Percentiles rank a stretch among this genome's conserved stretches.
Evolutionary conservation across 92 coral and sea anemone genomes (phyloP).

Genomic region (Phenganax marumi): DNA sequence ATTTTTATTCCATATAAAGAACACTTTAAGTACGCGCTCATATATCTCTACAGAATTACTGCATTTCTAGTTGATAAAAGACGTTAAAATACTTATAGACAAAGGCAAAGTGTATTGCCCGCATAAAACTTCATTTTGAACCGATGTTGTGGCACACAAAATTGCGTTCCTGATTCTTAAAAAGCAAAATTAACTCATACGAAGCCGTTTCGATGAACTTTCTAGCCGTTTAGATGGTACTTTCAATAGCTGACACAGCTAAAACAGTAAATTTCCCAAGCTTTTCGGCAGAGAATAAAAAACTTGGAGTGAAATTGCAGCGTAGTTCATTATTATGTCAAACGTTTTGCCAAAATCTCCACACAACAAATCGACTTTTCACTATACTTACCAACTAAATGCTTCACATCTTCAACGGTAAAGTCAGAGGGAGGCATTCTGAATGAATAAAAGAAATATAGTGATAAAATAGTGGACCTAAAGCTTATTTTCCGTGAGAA

Average conservation of each 20-base stretch:
- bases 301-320: not conserved
- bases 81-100: not conserved
- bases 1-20: not conserved
- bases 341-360: not conserved
- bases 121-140: not conserved
- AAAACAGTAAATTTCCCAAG: no score
- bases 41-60: not conserved
- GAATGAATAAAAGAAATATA: constrained; percentile 44
- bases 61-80: not conserved
- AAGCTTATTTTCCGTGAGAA: not conserved
- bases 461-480: not conserved
- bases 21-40: not conserved
- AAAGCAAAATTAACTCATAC: no score
- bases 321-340: not conserved
- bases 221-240: no score
- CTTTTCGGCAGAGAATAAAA: not conserved
- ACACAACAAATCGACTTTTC: not conserved
- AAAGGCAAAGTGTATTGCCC: not conserved
- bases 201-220: no score
- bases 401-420: constrained; percentile 93
- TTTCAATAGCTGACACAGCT: not conserved
- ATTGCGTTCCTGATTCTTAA: no score
- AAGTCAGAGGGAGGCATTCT: constrained; percentile 87
- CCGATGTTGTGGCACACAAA: no score
- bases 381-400: constrained; percentile 82